Evolutionary conservation across 2,113 vertebrate species (phyloP).

Genomic region (Semnornis frantzii): DNA sequence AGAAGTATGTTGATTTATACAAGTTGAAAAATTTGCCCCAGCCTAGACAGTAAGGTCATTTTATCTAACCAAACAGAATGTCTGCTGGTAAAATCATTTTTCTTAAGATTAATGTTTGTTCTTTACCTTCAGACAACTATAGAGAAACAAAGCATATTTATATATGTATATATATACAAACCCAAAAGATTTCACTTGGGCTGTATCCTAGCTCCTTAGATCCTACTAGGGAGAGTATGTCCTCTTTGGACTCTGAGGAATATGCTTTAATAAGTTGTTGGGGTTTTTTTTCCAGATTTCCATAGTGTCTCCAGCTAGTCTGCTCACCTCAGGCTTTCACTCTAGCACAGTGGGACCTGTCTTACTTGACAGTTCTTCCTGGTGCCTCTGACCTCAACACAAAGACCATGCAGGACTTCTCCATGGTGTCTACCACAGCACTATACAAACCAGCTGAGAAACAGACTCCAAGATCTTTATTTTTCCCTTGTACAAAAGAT

Average conservation of each 20-base stretch:
- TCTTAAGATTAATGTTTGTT: background rate
- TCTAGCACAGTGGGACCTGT: background rate
- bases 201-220: background rate
- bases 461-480: background rate
- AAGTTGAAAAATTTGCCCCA: background rate
- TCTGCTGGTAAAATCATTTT: background rate
- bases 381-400: background rate
- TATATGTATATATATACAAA: background rate
- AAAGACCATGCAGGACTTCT: background rate
- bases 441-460: background rate
- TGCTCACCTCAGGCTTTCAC: background rate
- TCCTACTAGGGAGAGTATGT: background rate
- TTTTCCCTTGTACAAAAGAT: background rate
- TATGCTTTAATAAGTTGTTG: background rate
- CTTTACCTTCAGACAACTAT: background rate
- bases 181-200: accelerated
- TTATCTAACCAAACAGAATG: background rate
- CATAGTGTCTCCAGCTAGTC: background rate
- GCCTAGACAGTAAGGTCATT: background rate
- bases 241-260: background rate
- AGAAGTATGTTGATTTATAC: background rate
- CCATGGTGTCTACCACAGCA: background rate
- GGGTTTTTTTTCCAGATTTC: background rate
- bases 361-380: background rate
- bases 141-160: background rate